Evolutionary conservation across 2,888 invertebrate genomes (phyloP).

Genomic region (Hydrotaea diabolus): DNA sequence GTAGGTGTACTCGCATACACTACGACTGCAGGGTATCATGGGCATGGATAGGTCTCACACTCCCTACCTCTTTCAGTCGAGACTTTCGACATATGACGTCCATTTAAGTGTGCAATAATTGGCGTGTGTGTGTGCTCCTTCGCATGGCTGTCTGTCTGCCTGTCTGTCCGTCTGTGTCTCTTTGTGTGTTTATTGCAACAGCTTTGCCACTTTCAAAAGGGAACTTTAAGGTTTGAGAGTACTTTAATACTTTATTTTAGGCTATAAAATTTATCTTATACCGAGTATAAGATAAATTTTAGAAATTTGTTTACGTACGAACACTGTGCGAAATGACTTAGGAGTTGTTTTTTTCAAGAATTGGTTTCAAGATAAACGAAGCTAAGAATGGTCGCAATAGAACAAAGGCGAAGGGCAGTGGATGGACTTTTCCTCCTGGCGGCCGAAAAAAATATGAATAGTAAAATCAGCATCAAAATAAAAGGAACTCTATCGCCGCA

Average conservation of each 20-base stretch:
- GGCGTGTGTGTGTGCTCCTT: conserved; percentile 15
- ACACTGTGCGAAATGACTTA: neutral
- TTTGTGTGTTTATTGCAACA: conserved; percentile 32
- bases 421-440: too few species aligned
- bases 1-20: neutral
- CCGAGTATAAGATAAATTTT: conserved; percentile 55
- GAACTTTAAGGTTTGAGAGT: conserved; percentile 52
- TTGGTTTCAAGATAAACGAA: too few species aligned
- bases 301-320: conserved; percentile 54
- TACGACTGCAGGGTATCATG: conserved; percentile 5
- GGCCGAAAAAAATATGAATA: too few species aligned
- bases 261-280: conserved; percentile 46
- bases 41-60: conserved; percentile 24
- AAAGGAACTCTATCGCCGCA: too few species aligned
- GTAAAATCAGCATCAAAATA: too few species aligned
- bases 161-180: neutral
- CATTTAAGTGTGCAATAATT: conserved; percentile 52
- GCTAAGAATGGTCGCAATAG: too few species aligned
- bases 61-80: conserved; percentile 33
- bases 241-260: conserved; percentile 37
- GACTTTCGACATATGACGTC: conserved; percentile 65
- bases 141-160: neutral
- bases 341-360: too few species aligned
- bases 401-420: too few species aligned
- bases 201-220: conserved; percentile 55